These are phyloP conservation scores for Spondyliosoma cantharus DNA, from an alignment of 2,797 vertebrate species.

Conservation along the genomic window DNA sequence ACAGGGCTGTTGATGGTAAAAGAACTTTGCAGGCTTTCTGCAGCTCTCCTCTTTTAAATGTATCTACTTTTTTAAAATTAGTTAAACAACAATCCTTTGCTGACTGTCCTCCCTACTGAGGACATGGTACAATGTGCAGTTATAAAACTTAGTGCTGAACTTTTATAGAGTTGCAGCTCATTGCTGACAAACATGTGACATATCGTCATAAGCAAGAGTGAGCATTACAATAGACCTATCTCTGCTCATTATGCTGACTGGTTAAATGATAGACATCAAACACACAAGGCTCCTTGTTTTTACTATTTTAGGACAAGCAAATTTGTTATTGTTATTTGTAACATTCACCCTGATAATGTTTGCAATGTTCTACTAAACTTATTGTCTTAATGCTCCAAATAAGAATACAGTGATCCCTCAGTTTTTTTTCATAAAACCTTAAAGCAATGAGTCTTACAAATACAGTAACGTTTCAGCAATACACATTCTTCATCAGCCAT, in stretches of 20 bases:
- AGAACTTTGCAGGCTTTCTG: background rate
- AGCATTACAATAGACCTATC: background rate
- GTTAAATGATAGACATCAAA: slow-evolving; percentile 31
- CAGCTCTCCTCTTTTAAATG: background rate
- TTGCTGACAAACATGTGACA: slow-evolving; percentile 52
- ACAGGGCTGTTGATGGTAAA: background rate
- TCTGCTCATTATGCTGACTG: slow-evolving; percentile 10
- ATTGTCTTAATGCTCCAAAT: background rate
- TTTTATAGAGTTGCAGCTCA: slow-evolving; percentile 29
- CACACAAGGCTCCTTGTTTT: background rate
- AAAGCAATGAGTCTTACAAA: background rate
- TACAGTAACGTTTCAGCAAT: background rate
- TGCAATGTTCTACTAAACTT: background rate
- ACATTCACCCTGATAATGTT: background rate
- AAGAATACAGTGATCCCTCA: background rate
- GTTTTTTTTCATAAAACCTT: background rate
- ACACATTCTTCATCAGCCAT: background rate
- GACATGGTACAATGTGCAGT: slow-evolving; percentile 32
- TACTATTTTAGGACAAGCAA: background rate
- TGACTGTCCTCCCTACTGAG: background rate
- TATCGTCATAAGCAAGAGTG: background rate
- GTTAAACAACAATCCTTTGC: background rate
- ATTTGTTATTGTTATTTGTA: background rate
- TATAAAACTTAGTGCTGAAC: slow-evolving; percentile 20
- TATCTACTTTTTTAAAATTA: background rate